A percentile compares a stretch with the other conserved stretches of the same genome.
Evolutionary conservation across 2,113 vertebrate genomes (phyloP).

Genomic region (Nothobranchius kuhntae): DNA sequence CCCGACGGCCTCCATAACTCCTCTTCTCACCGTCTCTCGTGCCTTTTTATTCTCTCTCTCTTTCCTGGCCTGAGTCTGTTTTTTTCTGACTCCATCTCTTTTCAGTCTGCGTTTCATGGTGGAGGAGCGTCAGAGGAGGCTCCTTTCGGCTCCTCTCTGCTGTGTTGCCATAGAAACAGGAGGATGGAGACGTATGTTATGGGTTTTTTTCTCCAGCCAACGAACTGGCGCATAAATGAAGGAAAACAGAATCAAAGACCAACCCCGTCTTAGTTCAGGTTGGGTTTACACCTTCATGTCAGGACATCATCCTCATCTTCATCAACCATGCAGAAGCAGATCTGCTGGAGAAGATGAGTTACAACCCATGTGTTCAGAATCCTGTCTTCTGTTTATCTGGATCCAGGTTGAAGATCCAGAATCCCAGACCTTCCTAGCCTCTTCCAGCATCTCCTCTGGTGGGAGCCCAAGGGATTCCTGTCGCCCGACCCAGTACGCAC

Average conservation of each 20-base stretch:
- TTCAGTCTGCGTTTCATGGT: conserved; percentile 49
- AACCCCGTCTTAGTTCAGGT: background rate
- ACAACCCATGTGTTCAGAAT: too few relatives aligned
- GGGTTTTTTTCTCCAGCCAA: conserved; percentile 28
- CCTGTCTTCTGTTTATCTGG: too few relatives aligned
- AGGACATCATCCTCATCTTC: too few relatives aligned
- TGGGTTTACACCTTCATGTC: background rate
- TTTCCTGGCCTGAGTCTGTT: conserved; percentile 14
- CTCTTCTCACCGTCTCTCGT: conserved; percentile 22
- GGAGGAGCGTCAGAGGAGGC: conserved; percentile 57
- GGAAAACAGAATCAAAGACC: background rate
- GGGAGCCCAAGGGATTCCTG: too few relatives aligned
- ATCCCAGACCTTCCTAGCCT: too few relatives aligned
- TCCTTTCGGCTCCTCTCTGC: conserved; percentile 49
- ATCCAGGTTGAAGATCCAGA: too few relatives aligned
- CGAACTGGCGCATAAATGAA: conserved; percentile 18
- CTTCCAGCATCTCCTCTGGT: too few relatives aligned
- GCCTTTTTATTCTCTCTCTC: conserved; percentile 3
- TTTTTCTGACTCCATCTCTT: conserved; percentile 15
- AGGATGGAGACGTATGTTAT: conserved; percentile 69
- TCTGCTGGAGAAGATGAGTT: too few relatives aligned
- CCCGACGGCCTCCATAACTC: conserved; percentile 76
- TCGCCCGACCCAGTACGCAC: too few relatives aligned
- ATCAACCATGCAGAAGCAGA: too few relatives aligned
- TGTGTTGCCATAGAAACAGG: conserved; percentile 80